Percentiles rank a stretch among this genome's conserved stretches.
Evolutionary conservation across 2,113 vertebrate genomes (phyloP).

Genomic region (Heterotilapia buettikoferi): DNA sequence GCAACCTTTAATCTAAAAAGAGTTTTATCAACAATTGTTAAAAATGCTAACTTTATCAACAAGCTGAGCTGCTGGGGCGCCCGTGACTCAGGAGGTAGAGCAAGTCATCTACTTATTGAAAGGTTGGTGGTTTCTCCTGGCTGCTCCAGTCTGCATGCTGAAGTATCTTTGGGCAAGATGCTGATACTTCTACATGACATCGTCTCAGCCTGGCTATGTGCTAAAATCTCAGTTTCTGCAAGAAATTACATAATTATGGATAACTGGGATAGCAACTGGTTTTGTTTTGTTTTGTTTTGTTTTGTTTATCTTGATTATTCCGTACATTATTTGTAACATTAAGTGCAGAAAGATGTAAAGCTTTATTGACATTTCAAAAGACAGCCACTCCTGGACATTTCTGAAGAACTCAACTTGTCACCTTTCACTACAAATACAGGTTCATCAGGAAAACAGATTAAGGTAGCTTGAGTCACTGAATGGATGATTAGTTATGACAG

Average conservation of each 20-base stretch:
- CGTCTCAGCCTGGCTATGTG: neutral
- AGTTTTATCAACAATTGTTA: neutral
- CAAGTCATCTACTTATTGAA: neutral
- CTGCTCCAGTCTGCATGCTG: neutral
- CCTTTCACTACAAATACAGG: fast-evolving
- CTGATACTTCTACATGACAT: neutral
- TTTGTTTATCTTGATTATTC: neutral
- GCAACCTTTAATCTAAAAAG: neutral
- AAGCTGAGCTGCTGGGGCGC: fast-evolving
- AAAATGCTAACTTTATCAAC: neutral
- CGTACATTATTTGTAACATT: fast-evolving
- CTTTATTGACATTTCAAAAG: neutral
- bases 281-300: neutral
- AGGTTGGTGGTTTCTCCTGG: neutral
- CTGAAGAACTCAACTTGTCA: neutral
- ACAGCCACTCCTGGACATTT: neutral
- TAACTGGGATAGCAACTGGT: neutral
- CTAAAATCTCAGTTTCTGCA: neutral
- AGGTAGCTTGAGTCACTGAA: neutral
- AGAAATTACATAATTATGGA: neutral
- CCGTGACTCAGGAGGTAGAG: neutral
- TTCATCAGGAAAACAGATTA: neutral
- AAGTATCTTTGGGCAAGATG: neutral
- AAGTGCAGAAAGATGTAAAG: neutral
- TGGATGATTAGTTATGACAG: neutral